phyloP scores from a whole-genome alignment of 2,113 vertebrate genomes.

The Orthonyx spaldingii region DNA sequence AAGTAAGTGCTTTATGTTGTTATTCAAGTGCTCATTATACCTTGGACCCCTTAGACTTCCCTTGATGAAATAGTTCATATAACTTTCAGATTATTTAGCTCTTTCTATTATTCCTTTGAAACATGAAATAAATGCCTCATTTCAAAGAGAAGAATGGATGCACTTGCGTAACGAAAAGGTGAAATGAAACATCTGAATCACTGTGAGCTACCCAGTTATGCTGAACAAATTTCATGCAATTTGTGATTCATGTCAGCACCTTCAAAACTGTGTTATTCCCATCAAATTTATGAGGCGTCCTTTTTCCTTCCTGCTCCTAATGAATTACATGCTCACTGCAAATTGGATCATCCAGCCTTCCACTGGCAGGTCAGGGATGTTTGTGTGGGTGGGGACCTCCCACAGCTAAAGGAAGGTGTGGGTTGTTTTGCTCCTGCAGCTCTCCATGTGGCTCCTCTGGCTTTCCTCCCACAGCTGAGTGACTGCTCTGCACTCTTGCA shows the following conservation, averaged over 20 bases:
- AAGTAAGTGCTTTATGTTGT: neutral
- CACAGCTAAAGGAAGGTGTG: neutral
- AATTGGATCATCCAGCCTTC: neutral
- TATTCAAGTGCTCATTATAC: neutral
- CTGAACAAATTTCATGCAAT: neutral
- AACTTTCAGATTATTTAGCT: neutral
- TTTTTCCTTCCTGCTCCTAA: neutral
- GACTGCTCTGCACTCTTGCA: neutral
- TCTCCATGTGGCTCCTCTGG: neutral
- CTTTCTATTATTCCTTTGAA: neutral
- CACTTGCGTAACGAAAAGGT: neutral
- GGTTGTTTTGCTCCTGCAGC: neutral
- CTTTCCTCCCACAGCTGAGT: neutral
- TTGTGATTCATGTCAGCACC: neutral
- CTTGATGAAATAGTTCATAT: neutral
- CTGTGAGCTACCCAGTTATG: neutral
- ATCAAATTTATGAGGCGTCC: neutral
- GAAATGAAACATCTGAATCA: neutral
- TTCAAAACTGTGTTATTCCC: neutral
- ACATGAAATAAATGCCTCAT: neutral
- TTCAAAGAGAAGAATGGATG: neutral
- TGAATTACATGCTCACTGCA: neutral
- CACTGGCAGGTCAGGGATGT: neutral
- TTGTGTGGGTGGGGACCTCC: neutral
- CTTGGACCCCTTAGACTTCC: neutral